phyloP scores from a whole-genome alignment of 2,888 invertebrate species.

The Linnaemya vulpina region DNA sequence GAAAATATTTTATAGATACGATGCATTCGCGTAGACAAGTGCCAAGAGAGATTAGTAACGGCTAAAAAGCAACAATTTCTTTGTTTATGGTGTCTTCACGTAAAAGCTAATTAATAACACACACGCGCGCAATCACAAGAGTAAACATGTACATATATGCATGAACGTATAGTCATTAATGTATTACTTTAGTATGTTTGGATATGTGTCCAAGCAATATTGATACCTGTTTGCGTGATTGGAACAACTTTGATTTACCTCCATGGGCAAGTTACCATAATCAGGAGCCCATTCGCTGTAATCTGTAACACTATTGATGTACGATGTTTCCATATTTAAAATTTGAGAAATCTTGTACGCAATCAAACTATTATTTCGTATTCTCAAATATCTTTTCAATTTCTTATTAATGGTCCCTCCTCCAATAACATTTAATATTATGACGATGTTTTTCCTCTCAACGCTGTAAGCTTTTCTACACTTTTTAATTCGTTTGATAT shows the following conservation, averaged over 20 bases:
- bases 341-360: background rate
- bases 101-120: background rate
- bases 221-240: background rate
- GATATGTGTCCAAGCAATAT: background rate
- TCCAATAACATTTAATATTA: background rate
- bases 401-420: background rate
- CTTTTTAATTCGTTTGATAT: constrained; percentile 16
- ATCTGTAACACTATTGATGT: constrained; percentile 22
- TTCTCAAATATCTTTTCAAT: background rate
- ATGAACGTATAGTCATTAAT: too few species aligned
- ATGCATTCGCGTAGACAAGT: background rate
- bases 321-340: constrained; percentile 40
- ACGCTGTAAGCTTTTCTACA: background rate
- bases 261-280: constrained; percentile 81
- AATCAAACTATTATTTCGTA: too few species aligned
- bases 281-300: constrained; percentile 76
- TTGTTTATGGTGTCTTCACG: constrained; percentile 5
- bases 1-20: constrained; percentile 46
- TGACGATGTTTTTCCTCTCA: background rate
- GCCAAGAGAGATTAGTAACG: constrained; percentile 3
- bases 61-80: constrained; percentile 23
- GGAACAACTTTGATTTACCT: constrained; percentile 75
- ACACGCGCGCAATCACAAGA: background rate
- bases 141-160: background rate
- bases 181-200: too few species aligned